Evolutionary conservation across 2,113 vertebrate genomes (phyloP).

Genomic region (Tympanuchus pallidicinctus): DNA sequence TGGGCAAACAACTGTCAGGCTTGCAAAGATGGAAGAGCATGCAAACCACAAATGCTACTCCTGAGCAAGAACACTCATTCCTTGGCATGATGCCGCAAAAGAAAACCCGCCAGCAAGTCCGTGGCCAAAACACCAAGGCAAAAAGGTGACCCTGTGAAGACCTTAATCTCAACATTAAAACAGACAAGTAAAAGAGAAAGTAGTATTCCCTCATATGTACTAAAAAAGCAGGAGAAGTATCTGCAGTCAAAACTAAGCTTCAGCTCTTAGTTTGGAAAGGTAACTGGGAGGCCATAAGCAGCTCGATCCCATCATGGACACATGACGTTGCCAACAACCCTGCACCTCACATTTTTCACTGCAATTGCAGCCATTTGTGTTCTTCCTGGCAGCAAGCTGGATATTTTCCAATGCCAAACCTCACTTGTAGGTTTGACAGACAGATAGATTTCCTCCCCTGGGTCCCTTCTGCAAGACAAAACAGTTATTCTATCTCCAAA

Average conservation of each 20-base stretch:
- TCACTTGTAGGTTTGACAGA: not conserved
- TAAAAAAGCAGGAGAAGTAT: not conserved
- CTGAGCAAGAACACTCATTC: not conserved
- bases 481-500: not conserved
- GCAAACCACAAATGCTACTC: not conserved
- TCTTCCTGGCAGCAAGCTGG: not conserved
- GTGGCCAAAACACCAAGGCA: not conserved
- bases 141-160: not conserved
- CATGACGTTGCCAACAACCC: not conserved
- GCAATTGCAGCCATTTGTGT: rapidly evolving
- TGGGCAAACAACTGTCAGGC: not conserved
- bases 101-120: not conserved
- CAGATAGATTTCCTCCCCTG: not conserved
- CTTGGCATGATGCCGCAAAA: not conserved
- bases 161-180: not conserved
- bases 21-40: not conserved
- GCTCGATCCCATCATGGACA: too few species aligned
- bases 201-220: not conserved
- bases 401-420: not conserved
- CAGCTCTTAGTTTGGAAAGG: not conserved
- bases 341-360: not conserved
- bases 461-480: not conserved
- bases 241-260: not conserved
- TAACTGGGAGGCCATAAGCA: not conserved
- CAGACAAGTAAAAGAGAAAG: not conserved